Base-by-base conservation (phyloP, 2,797 vertebrate species). In the Rhinophrynus dorsalis region DNA sequence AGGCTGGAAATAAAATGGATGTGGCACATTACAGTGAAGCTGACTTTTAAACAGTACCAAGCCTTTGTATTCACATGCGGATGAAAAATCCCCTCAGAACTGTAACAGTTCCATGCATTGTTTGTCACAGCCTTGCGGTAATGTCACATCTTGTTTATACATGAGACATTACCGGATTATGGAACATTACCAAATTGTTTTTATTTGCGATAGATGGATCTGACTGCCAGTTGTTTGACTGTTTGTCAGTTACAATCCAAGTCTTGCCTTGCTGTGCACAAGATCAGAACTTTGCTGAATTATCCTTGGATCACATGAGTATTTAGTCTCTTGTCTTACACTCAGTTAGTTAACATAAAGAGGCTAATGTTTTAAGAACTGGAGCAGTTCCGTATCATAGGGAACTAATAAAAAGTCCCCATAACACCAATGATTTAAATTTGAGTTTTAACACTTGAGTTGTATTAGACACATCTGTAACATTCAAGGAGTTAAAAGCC, bases 211-310 rank as follows among this genome's bases (percentile, higher is more conserved):
- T 17, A 58, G 45, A 29, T 37, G 40, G 9, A 20, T 40, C 35
- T 59, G 23, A 38, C 26, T 55, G 59, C 15, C 23, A 50, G 29
- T 24, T 33, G 29, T 48, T 15, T 57, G 6, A n/a, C 40, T 45
- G 24, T 12, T 47, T 67, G 51, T 67, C 51, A 67, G 27, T 56
- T 30, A 45, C 35, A 67, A 56, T 67, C 40, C n/a, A 32, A 29
- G 20, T 56, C 45, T 5, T 32, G 38, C 56, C 50, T 9, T 56
- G 21, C 17, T 42, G 24, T 9, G 24, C 38, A 23, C 51, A 32
- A 67, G 37, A 17, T 44, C 40, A 44, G 2, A 5, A 11, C 1
- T 38, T 38, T 38, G n/a, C n/a, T n/a, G n/a, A n/a, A n/a, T n/a
- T n/a, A n/a, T n/a, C n/a, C n/a, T n/a, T n/a, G n/a, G n/a, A n/a